Base-by-base conservation (phyloP, 2,888 invertebrate species). In the Cataglyphis rosenhaueri region DNA sequence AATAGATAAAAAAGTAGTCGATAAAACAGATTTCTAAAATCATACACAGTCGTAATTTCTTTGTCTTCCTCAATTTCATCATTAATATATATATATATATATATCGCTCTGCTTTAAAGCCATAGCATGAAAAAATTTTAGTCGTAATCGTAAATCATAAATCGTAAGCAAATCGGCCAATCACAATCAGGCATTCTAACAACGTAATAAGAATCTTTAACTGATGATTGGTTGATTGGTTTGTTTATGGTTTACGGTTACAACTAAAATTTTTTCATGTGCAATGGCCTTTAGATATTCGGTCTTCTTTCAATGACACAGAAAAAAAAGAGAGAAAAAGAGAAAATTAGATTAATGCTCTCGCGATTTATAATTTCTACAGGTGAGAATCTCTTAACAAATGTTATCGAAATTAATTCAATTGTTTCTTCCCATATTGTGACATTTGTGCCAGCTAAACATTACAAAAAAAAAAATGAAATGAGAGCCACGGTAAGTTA, bases 311-410 rank as follows among this genome's bases (percentile, higher is more conserved):
- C 95, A 12, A 98, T 96, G 92, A 35, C 35, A 35, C 6, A 35
- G 35, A 35, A 6, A 35, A 35, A 6, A 35, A 6, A 35, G 35
- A 35, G 35, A 35, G 32, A 35, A 6, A 35, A 6, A 6, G 35
- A 0, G 35, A 35, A 35, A 48, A 95, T 96, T 73, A 98, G 95
- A 85, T 96, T 95, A 83, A 98, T 97, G 87, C 97, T 96, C 92
- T 99, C 98, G 75, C 99, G 99, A 93, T 98, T 98, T 97, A 98
- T 98, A 6, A 98, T 97, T 82, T 96, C 96, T 10, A 97, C 95
- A 4, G 98, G 96, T 76, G 96, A 95, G 86, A 99, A 95, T 85
- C 97, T 96, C 92, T 96, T 96, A 32, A 97, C 95, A 93, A 99
- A 98, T 89, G 96, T 95, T 52, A 99, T 99, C 55, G 97, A 97